These are phyloP conservation scores for Sebastes taczanowskii DNA, from an alignment of 2,797 vertebrate genomes.

Conservation along the genomic window DNA sequence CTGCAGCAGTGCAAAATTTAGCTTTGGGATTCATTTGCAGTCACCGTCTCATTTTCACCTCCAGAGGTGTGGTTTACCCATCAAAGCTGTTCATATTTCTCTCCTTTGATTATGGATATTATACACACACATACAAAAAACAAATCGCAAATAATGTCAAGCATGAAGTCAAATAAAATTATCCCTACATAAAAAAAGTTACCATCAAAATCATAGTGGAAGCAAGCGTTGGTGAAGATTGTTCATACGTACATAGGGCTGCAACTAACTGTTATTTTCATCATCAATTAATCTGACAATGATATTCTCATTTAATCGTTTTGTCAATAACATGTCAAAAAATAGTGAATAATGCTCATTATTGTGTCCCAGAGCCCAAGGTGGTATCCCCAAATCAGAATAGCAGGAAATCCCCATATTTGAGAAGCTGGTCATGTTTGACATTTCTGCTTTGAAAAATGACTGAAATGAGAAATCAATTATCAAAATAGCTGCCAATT, in stretches of 20 bases:
- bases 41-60: conserved; percentile 9
- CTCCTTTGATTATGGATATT: background rate
- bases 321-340: background rate
- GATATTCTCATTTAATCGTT: background rate
- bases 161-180: background rate
- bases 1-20: background rate
- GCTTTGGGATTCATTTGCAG: background rate
- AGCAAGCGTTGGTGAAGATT: background rate
- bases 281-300: background rate
- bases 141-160: background rate
- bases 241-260: too few species aligned
- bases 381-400: background rate
- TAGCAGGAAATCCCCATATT: background rate
- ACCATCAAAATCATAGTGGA: background rate
- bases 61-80: background rate
- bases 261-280: background rate
- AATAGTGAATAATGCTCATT: background rate
- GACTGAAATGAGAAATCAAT: background rate
- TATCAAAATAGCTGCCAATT: background rate
- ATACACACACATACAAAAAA: background rate
- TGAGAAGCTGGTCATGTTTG: background rate
- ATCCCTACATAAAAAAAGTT: background rate
- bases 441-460: background rate
- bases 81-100: background rate
- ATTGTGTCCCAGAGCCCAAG: background rate